phyloP scores from a whole-genome alignment of 23 tunicate species.

The Trididemnum nubilum region DNA sequence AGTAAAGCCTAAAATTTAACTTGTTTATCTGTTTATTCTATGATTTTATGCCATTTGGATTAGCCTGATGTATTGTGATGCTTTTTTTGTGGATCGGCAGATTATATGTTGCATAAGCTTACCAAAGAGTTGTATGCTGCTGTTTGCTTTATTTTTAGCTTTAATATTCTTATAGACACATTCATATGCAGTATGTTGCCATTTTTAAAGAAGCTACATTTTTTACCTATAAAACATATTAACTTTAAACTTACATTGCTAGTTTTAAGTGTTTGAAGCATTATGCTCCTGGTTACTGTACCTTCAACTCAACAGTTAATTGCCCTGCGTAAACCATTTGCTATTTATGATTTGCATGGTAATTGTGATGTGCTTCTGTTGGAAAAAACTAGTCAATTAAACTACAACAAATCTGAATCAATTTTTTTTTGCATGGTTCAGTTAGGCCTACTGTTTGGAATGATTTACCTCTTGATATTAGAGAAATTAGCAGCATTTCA shows the following conservation, averaged over 20 bases:
- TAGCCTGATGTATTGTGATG: neutral
- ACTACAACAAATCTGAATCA: neutral
- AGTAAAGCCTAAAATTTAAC: neutral
- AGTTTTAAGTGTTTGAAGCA: neutral
- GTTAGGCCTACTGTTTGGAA: neutral
- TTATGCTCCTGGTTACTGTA: neutral
- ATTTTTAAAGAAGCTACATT: neutral
- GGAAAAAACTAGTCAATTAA: neutral
- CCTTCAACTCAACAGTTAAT: neutral
- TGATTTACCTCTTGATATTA: neutral
- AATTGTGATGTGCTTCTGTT: neutral
- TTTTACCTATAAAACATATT: neutral
- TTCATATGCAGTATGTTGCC: no score
- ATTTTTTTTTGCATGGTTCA: neutral
- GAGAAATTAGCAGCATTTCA: neutral
- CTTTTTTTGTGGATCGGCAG: neutral
- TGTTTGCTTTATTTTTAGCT: neutral
- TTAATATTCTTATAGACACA: no score
- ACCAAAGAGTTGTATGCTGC: neutral
- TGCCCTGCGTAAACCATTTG: neutral
- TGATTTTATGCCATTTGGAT: neutral
- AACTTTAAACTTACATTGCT: neutral
- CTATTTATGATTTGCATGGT: no score
- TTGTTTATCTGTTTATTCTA: neutral
- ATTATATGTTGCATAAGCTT: neutral